These are phyloP conservation scores for Papilio polytes DNA, from an alignment of 1,140 invertebrate genomes.

Conservation along the genomic window DNA sequence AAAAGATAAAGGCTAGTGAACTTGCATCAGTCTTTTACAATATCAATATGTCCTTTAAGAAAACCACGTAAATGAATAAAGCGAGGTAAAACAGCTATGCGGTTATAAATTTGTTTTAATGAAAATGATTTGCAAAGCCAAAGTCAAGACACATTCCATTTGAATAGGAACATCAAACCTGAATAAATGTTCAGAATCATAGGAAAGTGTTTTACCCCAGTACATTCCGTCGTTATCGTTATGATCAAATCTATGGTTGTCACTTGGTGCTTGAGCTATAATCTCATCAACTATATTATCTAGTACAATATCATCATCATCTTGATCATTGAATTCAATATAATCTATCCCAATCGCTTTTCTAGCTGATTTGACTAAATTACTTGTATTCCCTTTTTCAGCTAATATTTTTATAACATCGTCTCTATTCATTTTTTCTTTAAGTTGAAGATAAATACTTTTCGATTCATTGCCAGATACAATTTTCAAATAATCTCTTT, in stretches of 20 bases:
- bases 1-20: too few relatives aligned
- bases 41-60: too few relatives aligned
- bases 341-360: conserved; percentile 54
- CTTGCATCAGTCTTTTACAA: too few relatives aligned
- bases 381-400: conserved; percentile 47
- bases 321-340: conserved; percentile 33
- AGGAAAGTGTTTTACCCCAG: conserved; percentile 59
- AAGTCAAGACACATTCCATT: neutral
- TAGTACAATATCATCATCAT: conserved; percentile 47
- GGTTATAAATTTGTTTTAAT: neutral
- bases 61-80: too few relatives aligned
- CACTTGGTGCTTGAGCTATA: conserved; percentile 57
- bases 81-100: too few relatives aligned
- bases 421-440: conserved; percentile 74
- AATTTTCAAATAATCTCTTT: conserved; percentile 61
- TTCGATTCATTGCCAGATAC: conserved; percentile 54
- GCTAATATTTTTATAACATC: conserved; percentile 67
- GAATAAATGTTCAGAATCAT: neutral
- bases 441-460: conserved; percentile 67
- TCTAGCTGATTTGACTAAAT: conserved; percentile 58
- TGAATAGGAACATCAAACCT: neutral
- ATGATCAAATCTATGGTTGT: conserved; percentile 60
- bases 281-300: conserved; percentile 63
- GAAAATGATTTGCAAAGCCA: neutral
- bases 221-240: conserved; percentile 59